Percentiles rank a stretch among this genome's conserved stretches.
phyloP scores from a whole-genome alignment of 2,797 vertebrate species.

The Enteromius unitaeniatus region DNA sequence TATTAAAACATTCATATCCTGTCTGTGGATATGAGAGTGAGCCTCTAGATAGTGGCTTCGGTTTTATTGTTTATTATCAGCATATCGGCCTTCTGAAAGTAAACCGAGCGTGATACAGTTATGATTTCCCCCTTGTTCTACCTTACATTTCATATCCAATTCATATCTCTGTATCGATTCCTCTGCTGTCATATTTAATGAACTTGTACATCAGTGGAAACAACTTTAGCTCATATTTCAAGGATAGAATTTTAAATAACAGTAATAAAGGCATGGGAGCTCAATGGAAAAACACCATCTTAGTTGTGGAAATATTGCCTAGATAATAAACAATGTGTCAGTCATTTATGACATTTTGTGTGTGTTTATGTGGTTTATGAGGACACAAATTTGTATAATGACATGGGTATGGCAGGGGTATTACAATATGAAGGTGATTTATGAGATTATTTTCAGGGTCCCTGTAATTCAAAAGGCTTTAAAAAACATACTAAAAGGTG shows the following conservation, averaged over 20 bases:
- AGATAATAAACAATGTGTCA: neutral
- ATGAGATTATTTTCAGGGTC: too few species aligned
- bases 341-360: neutral
- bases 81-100: neutral
- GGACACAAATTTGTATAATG: too few species aligned
- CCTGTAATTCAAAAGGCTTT: too few species aligned
- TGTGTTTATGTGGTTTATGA: neutral
- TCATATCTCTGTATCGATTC: slow-evolving; percentile 21
- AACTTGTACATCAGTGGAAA: slow-evolving; percentile 14
- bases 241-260: neutral
- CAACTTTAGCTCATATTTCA: slow-evolving; percentile 21
- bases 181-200: slow-evolving; percentile 22
- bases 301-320: neutral
- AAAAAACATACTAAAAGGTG: too few species aligned
- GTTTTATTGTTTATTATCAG: slow-evolving; percentile 15
- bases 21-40: neutral
- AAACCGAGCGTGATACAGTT: neutral
- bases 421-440: too few species aligned
- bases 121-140: neutral
- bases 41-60: neutral
- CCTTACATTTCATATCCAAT: slow-evolving; percentile 6
- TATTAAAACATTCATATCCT: slow-evolving; percentile 23
- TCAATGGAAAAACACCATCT: neutral
- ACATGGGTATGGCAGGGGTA: too few species aligned
- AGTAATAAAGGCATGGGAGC: neutral